These are phyloP conservation scores for Phthorimaea operculella DNA, from an alignment of 1,140 invertebrate species.

Conservation along the genomic window DNA sequence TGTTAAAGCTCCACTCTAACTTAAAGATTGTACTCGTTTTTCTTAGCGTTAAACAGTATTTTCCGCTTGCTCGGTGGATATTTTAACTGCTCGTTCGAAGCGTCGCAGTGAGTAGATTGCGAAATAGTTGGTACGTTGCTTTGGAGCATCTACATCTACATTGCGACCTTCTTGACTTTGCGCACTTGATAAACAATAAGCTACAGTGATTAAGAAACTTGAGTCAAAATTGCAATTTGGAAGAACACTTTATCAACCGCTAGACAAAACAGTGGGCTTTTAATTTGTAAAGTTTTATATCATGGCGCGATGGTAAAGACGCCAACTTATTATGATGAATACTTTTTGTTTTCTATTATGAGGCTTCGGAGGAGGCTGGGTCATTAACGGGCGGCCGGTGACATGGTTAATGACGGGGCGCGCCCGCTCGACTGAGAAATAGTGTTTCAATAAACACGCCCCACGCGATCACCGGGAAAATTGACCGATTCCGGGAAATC, in stretches of 20 bases:
- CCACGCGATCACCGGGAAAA: slow-evolving; percentile 55
- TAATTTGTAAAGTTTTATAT: slow-evolving; percentile 7
- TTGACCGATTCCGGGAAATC: slow-evolving; percentile 61
- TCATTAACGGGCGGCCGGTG: background rate
- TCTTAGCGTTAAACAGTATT: background rate
- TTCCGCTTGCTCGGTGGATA: background rate
- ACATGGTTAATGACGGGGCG: slow-evolving; percentile 25
- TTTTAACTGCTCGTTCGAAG: too few species aligned
- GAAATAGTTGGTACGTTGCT: background rate
- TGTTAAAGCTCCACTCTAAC: background rate
- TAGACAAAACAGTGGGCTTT: background rate
- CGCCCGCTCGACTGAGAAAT: slow-evolving; percentile 46
- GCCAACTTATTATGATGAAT: background rate
- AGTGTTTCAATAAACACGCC: slow-evolving; percentile 61
- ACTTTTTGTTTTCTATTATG: slow-evolving; percentile 1
- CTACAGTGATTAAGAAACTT: background rate
- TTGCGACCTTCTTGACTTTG: background rate
- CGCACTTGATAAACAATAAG: background rate
- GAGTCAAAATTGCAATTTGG: slow-evolving; percentile 1
- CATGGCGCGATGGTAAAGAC: background rate
- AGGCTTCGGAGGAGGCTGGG: background rate
- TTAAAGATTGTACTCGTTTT: background rate
- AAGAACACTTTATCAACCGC: background rate
- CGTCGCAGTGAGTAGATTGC: too few species aligned
- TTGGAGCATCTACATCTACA: background rate